Evolutionary conservation across 2,888 invertebrate genomes (phyloP).

Genomic region (Argyresthia albistria): DNA sequence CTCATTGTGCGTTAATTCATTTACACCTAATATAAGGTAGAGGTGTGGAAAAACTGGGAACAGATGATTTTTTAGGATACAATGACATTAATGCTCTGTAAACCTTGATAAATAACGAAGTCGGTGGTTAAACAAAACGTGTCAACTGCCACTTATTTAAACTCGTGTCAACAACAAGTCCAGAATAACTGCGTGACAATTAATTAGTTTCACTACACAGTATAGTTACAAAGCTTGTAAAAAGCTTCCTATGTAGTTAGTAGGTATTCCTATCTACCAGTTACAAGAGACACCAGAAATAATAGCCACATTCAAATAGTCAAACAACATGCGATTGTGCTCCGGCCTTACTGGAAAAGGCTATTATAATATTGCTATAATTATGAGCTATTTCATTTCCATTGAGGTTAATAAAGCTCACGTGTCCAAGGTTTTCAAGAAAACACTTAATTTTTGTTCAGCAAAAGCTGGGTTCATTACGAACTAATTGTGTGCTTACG

Average conservation of each 20-base stretch:
- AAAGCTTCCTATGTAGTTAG: neutral
- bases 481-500: neutral
- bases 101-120: too few relatives aligned
- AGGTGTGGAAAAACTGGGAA: too few relatives aligned
- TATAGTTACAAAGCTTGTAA: neutral
- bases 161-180: neutral
- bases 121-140: too few relatives aligned
- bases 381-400: conserved; percentile 54
- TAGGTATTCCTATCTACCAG: neutral
- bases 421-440: conserved; percentile 36
- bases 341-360: conserved; percentile 40
- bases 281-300: conserved; percentile 17
- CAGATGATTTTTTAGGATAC: too few relatives aligned
- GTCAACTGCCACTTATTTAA: neutral
- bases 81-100: too few relatives aligned
- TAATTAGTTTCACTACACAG: neutral
- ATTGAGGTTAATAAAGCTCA: conserved; percentile 47
- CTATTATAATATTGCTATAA: conserved; percentile 60
- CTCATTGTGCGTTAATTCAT: too few relatives aligned
- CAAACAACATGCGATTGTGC: conserved; percentile 49
- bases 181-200: neutral
- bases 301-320: conserved; percentile 47
- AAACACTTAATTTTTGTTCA: conserved; percentile 28
- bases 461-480: conserved; percentile 2
- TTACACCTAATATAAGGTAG: too few relatives aligned